A percentile compares a stretch with the other conserved stretches of the same genome.
Conservation (phyloP, 2,888 invertebrate genomes). For the Eupithecia tripunctaria region DNA sequence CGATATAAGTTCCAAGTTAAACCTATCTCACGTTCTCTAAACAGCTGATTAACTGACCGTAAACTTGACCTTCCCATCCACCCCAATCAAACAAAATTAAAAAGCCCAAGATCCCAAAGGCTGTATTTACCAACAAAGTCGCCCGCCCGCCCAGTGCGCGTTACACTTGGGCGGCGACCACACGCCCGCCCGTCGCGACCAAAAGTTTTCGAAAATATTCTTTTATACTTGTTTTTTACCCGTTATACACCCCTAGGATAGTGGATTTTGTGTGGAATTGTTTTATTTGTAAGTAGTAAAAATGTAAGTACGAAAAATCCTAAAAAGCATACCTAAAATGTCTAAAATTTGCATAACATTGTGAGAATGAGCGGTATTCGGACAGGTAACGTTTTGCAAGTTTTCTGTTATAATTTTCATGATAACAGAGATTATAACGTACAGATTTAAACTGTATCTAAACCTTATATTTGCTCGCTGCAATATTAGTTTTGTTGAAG, state of each 20-base stretch:
- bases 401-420: neutral
- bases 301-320: neutral
- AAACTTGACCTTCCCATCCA: conserved; percentile 7
- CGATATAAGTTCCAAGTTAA: neutral
- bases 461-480: neutral
- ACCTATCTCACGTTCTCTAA: neutral
- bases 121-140: conserved; percentile 29
- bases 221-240: conserved; percentile 40
- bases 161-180: conserved; percentile 30
- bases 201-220: conserved; percentile 46
- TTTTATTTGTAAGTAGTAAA: conserved; percentile 40
- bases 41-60: conserved; percentile 13
- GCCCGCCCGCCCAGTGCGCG: conserved; percentile 23
- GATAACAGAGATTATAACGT: neutral
- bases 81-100: conserved; percentile 22
- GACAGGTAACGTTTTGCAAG: neutral
- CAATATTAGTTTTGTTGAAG: neutral
- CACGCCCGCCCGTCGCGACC: conserved; percentile 34
- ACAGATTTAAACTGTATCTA: neutral
- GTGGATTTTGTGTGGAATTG: conserved; percentile 39
- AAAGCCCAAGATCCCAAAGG: conserved; percentile 11
- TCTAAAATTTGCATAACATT: neutral
- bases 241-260: conserved; percentile 45
- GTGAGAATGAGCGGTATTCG: neutral
- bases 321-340: neutral